Percentiles rank a stretch among this genome's conserved stretches.
Evolutionary conservation across 2,888 invertebrate species (phyloP).

Genomic region (Apamea epomidion): DNA sequence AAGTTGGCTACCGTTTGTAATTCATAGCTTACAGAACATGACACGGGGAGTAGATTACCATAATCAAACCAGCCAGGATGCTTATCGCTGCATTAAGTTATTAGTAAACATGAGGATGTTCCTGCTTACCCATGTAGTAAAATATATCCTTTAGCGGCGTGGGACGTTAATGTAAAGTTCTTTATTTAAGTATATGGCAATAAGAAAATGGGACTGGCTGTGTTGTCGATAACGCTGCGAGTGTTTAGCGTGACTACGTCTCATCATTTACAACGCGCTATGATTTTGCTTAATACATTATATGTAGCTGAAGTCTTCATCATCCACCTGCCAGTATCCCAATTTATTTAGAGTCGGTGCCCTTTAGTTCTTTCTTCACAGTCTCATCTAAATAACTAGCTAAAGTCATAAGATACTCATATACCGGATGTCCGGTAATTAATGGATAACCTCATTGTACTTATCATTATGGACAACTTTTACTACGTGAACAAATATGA

Average conservation of each 20-base stretch:
- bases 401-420: neutral
- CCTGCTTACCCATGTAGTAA: slow-evolving; percentile 22
- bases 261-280: neutral
- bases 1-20: slow-evolving; percentile 57
- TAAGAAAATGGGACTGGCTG: neutral
- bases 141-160: slow-evolving; percentile 13
- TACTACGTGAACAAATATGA: too few relatives aligned
- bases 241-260: neutral
- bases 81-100: slow-evolving; percentile 44
- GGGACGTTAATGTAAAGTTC: neutral
- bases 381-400: neutral
- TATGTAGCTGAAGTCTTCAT: neutral
- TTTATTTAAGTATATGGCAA: slow-evolving; percentile 15
- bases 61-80: slow-evolving; percentile 48
- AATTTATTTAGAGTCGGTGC: neutral
- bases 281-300: neutral
- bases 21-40: slow-evolving; percentile 50
- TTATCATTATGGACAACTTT: too few relatives aligned
- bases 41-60: slow-evolving; percentile 45
- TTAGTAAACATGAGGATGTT: slow-evolving; percentile 28
- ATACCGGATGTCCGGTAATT: too few relatives aligned
- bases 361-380: neutral
- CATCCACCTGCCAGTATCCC: too few relatives aligned
- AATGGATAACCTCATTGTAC: too few relatives aligned
- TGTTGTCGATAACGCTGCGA: neutral